Evolutionary conservation across 1,140 invertebrate species (phyloP).

Genomic region (Diuraphis noxia): DNA sequence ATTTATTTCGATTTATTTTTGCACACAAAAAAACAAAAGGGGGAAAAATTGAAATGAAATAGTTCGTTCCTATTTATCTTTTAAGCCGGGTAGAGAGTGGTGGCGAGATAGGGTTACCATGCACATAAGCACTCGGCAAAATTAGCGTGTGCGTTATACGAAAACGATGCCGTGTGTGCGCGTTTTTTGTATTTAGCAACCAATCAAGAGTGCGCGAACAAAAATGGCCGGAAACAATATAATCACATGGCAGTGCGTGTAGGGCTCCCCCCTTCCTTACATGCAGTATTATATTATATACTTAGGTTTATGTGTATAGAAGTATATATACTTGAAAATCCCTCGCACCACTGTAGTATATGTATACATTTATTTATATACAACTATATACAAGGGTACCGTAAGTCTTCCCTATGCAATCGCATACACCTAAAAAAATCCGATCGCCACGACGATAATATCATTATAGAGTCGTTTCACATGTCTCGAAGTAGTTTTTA

Average conservation of each 20-base stretch:
- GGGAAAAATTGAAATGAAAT: not conserved
- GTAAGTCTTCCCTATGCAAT: not conserved
- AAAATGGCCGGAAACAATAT: conserved; percentile 42
- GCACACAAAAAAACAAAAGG: not conserved
- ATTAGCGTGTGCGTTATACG: not conserved
- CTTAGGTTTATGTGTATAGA: not conserved
- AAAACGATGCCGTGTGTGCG: not conserved
- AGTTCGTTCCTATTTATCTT: conserved; percentile 3
- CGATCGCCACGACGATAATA: conserved; percentile 13
- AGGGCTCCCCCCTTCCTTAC: not conserved
- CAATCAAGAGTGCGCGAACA: conserved; percentile 36
- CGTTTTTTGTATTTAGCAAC: conserved; percentile 13
- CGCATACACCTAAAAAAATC: not conserved
- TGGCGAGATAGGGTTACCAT: not conserved
- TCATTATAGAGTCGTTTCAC: conserved; percentile 34
- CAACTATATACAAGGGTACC: not conserved
- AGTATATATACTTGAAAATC: not conserved
- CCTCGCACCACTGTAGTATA: not conserved
- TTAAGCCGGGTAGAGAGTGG: not conserved
- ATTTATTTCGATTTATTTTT: not conserved
- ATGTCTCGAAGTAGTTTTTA: conserved; percentile 35
- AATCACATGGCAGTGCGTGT: not conserved
- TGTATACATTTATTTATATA: not conserved
- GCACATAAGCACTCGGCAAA: not conserved
- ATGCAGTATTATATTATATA: not conserved